These are phyloP conservation scores for Hormiphora californensis DNA, from an alignment of 37 sponge, comb jelly and placozoan genomes.

Conservation along the genomic window DNA sequence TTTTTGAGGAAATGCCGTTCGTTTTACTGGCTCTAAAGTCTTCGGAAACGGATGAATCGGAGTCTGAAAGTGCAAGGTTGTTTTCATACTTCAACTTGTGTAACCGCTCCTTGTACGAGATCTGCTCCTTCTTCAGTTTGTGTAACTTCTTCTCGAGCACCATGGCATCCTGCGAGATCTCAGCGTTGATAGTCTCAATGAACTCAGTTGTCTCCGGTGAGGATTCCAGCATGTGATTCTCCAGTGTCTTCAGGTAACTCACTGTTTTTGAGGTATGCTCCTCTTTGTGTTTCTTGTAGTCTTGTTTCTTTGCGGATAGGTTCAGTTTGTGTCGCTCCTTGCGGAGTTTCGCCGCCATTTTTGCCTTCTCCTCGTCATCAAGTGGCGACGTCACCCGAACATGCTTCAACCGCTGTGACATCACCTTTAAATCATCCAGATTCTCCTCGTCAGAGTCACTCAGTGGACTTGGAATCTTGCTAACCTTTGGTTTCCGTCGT, in stretches of 20 bases:
- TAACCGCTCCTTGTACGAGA: constrained; percentile 1
- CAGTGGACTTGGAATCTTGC: constrained; percentile 29
- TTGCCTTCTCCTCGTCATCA: neutral
- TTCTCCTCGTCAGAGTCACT: constrained; percentile 49
- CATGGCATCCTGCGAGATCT: constrained; percentile 13
- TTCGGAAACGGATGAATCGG: constrained; percentile 20
- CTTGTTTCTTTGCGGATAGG: constrained; percentile 11
- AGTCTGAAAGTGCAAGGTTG: neutral
- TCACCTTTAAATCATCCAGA: neutral
- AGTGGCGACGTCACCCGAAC: constrained; percentile 22
- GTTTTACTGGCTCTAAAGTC: neutral
- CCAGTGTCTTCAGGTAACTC: constrained; percentile 15
- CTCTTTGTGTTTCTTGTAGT: neutral
- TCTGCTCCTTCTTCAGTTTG: constrained; percentile 34
- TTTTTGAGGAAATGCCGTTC: neutral
- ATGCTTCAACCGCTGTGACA: constrained; percentile 26
- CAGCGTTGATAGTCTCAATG: constrained; percentile 34
- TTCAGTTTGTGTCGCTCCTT: constrained; percentile 48
- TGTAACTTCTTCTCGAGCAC: constrained; percentile 38
- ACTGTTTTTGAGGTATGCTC: constrained; percentile 38
- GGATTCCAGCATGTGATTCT: constrained; percentile 50
- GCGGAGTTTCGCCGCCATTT: neutral
- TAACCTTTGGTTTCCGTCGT: neutral
- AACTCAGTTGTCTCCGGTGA: constrained; percentile 51
- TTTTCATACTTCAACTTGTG: constrained; percentile 41